Base-by-base conservation (phyloP, 2,113 vertebrate species). In the Mastomys natalensis region DNA sequence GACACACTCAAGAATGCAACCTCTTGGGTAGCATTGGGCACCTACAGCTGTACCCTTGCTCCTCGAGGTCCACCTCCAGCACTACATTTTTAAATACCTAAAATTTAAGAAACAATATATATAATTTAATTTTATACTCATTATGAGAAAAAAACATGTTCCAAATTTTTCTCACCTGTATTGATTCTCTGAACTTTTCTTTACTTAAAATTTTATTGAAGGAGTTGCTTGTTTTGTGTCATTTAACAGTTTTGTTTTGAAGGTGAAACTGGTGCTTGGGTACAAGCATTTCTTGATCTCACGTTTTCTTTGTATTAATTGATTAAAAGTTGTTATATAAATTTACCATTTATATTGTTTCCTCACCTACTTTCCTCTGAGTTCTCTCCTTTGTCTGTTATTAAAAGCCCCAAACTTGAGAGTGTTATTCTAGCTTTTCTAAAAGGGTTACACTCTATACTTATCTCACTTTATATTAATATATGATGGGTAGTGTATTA, bases 241-340 rank as follows among this genome's bases (percentile, higher is more conserved):
- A 48, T 48, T 60, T 10, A 74, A 90, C n/a, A 66, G 17, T 48
- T 89, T 66, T 60, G 11, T 62, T 87, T 93, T 88, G 29, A 81
- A 78, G 66, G 43, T 37, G 58, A 91, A 91, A 86, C 55, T 55
- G 93, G 90, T 70, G 24, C 22, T 68, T 85, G 43, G 21, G 60
- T 91, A 93, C 43, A 95, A 94, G 87, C 90, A 94, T 40, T 93
- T 80, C 31, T 77, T 48, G 62, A 76, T 12, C 45, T 51, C 31
- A 19, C 55, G 62, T 86, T 95, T 86, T 78, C 43, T 90, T 88
- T 51, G 74, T 64, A 90, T 58, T 62, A 29, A 48, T 10, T 89
- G 37, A 48, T 45, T 85, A 64, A 45, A 94, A 90, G 34, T 12
- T 94, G 26, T 5, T 81, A 1, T 40, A 34, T 70, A 92, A 84